These are phyloP conservation scores for Amblyopsis hoosieri DNA, from an alignment of 2,797 vertebrate genomes.

Conservation along the genomic window DNA sequence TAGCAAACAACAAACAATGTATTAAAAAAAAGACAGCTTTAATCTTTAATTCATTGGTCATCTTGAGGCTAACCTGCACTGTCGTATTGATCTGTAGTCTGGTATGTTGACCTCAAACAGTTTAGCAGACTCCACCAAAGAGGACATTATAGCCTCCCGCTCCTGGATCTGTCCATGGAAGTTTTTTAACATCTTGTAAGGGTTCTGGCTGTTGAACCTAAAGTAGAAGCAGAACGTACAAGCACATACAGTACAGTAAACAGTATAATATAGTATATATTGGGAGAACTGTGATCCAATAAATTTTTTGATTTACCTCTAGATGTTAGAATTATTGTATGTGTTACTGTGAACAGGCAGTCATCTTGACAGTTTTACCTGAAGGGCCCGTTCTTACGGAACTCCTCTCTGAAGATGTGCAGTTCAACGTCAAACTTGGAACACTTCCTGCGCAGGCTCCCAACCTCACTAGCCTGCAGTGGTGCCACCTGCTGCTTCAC, in stretches of 20 bases:
- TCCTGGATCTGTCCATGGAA: conserved; percentile 84
- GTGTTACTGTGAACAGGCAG: not conserved
- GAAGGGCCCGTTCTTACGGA: conserved; percentile 84
- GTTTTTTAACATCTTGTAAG: conserved; percentile 83
- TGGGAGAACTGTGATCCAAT: too few relatives aligned
- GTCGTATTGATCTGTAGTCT: conserved; percentile 88
- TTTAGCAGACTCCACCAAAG: conserved; percentile 82
- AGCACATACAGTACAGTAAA: conserved; percentile 9
- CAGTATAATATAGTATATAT: not conserved
- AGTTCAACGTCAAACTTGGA: conserved; percentile 84
- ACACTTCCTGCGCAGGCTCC: conserved; percentile 81
- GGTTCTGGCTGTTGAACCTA: conserved; percentile 84
- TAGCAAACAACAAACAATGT: too few relatives aligned
- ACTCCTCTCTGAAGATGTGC: conserved; percentile 81
- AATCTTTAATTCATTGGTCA: not conserved
- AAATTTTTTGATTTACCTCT: too few relatives aligned
- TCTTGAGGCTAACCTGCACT: conserved; percentile 80
- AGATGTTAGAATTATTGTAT: too few relatives aligned
- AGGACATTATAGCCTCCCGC: conserved; percentile 86
- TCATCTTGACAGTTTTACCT: conserved; percentile 72
- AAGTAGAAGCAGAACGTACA: not conserved
- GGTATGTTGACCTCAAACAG: conserved; percentile 91
- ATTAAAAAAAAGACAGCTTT: not conserved
- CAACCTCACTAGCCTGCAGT: conserved; percentile 85
- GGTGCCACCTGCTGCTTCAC: conserved; percentile 90